Percentiles rank a stretch among this genome's conserved stretches.
phyloP scores from a whole-genome alignment of 2,888 invertebrate genomes.

The Tholera decimalis region DNA sequence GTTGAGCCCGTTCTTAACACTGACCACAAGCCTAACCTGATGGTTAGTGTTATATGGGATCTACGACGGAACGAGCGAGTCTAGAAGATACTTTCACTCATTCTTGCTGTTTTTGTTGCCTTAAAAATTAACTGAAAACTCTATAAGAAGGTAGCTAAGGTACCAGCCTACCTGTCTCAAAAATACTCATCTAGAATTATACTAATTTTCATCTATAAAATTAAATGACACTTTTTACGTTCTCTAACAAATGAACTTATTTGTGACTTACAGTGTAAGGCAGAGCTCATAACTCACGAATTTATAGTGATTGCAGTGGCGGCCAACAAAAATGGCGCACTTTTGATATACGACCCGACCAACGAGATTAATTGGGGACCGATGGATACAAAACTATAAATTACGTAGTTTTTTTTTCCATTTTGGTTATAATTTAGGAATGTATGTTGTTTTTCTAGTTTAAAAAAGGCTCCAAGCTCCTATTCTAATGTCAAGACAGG shows the following conservation, averaged over 20 bases:
- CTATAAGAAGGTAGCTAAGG: neutral
- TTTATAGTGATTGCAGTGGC: conserved; percentile 62
- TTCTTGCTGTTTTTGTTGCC: neutral
- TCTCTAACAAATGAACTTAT: conserved; percentile 40
- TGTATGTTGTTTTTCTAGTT: conserved; percentile 1
- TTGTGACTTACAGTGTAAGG: conserved; percentile 53
- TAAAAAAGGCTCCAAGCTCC: neutral
- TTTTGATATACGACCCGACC: conserved; percentile 50
- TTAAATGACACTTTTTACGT: conserved; percentile 33
- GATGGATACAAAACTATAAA: conserved; percentile 42
- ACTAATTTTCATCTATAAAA: conserved; percentile 29
- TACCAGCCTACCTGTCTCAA: neutral
- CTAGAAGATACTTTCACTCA: too few relatives aligned
- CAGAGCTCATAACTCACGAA: conserved; percentile 56
- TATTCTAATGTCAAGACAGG: neutral
- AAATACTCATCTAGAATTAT: conserved; percentile 9
- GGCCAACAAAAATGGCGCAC: conserved; percentile 53
- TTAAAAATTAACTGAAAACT: neutral
- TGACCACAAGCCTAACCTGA: too few relatives aligned
- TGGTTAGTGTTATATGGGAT: too few relatives aligned
- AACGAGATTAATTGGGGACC: conserved; percentile 47
- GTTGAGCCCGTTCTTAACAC: too few relatives aligned
- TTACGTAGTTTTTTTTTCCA: conserved; percentile 10
- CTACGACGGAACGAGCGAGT: too few relatives aligned
- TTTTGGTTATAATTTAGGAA: conserved; percentile 4